phyloP scores from a whole-genome alignment of 2,113 vertebrate species.

The Aptenodytes patagonicus region DNA sequence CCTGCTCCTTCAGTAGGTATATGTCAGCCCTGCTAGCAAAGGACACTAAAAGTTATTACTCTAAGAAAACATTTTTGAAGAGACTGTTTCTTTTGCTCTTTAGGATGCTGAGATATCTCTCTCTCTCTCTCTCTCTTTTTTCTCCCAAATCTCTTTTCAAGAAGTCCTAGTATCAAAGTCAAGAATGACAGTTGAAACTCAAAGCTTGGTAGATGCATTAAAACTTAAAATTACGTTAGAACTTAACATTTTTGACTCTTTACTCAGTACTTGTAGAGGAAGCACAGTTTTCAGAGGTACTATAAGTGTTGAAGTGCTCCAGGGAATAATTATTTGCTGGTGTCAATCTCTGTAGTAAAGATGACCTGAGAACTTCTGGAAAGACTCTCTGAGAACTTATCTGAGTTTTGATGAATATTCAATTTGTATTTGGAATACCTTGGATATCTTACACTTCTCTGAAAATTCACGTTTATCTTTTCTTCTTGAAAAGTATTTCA shows the following conservation, averaged over 20 bases:
- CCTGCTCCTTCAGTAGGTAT: not conserved
- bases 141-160: not conserved
- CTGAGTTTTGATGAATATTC: not conserved
- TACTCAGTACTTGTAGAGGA: not conserved
- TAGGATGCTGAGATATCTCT: not conserved
- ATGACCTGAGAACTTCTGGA: not conserved
- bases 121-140: fast-evolving
- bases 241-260: not conserved
- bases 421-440: not conserved
- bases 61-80: not conserved
- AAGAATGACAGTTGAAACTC: not conserved
- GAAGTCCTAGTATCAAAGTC: not conserved
- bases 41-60: not conserved
- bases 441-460: not conserved
- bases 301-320: not conserved
- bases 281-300: not conserved
- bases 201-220: not conserved
- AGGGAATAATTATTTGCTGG: not conserved
- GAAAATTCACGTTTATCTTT: not conserved
- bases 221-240: not conserved
- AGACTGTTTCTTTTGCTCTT: not conserved
- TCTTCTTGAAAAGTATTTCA: not conserved
- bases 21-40: not conserved
- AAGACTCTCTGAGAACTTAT: not conserved
- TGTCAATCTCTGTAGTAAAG: not conserved